Evolutionary conservation across 1,140 invertebrate species (phyloP), one percentile per base, ranked within the genome.

Genomic region (Batillaria attramentaria): DNA sequence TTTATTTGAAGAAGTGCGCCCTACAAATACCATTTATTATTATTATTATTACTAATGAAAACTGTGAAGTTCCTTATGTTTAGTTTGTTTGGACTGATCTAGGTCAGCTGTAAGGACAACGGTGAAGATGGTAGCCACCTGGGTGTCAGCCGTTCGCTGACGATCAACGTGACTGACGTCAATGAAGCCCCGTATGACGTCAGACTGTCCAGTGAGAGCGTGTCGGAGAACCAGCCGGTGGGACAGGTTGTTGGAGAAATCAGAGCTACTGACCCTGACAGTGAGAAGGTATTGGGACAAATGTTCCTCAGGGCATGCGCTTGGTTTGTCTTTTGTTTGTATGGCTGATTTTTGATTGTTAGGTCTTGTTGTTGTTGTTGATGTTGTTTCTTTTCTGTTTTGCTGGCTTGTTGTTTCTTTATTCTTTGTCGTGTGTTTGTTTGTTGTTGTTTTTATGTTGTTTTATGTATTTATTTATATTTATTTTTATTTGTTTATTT

Each of bases 101-200:
- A 87, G 86, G 81, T 86, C 20, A 80, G 33, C 33, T 87, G 86
- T 60, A 66, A 78, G 62, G 85, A 87, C 54, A 54, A 50, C 10
- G 80, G 83, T 3, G 6, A 35, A 3, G 81, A 86, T 75, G 83
- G 81, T 35, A 81, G 78, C 43, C 41, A 66, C 18, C 72, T 87
- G 0, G 57, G 69, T 16, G 43, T 84, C 28, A 81, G 46, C 1
- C 79, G 83, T 37, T 62, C 81, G 2, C 72, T 87, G 50, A 80
- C 79, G 3, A 60, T 87, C 6, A 84, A 81, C 35, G 81, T 87
- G 3, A 84, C 79, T 41, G 80, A 87, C 79, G 81, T 86, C 20
- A 87, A 87, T 77, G 86, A 87, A 54, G 74, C 86, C 54, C 86
- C 86, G 31, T 78, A 74, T 73, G 78, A 83, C 72, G 80, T 87